These are phyloP conservation scores for Drosophila ogumai DNA, from an alignment of 1,140 invertebrate genomes.

Conservation along the genomic window DNA sequence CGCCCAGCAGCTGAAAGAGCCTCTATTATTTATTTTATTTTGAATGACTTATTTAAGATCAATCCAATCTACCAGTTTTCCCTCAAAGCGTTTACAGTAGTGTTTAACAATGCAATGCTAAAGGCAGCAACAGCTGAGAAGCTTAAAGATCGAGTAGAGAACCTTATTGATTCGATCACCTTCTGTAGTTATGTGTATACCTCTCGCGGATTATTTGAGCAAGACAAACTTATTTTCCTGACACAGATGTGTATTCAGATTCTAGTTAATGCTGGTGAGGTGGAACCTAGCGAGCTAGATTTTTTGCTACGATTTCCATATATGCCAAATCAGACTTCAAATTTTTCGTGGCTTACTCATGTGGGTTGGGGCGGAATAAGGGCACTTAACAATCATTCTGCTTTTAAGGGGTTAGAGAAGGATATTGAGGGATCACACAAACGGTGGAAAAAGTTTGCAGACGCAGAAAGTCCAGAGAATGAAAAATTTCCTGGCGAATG, in stretches of 20 bases:
- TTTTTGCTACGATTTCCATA: conserved; percentile 94
- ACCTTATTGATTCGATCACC: conserved; percentile 95
- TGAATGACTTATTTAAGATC: conserved; percentile 97
- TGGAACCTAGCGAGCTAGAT: conserved; percentile 91
- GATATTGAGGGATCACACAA: conserved; percentile 97
- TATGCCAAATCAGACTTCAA: conserved; percentile 88
- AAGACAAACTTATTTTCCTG: conserved; percentile 96
- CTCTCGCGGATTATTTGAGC: conserved; percentile 95
- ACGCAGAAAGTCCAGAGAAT: conserved; percentile 95
- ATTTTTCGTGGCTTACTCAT: conserved; percentile 94
- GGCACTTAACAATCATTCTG: conserved; percentile 90
- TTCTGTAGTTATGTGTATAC: conserved; percentile 95
- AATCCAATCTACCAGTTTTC: conserved; percentile 99
- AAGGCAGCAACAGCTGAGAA: conserved; percentile 89
- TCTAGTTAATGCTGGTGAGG: conserved; percentile 88
- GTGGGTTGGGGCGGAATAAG: conserved; percentile 95
- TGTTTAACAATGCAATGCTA: conserved; percentile 95
- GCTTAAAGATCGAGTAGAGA: conserved; percentile 90
- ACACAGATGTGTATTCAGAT: conserved; percentile 95
- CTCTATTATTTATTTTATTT: conserved; percentile 96
- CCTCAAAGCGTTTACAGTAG: conserved; percentile 96
- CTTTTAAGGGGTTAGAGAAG: conserved; percentile 94
- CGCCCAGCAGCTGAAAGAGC: conserved; percentile 93
- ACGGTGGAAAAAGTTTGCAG: conserved; percentile 96
- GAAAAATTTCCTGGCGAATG: conserved; percentile 98